phyloP scores from a whole-genome alignment of 2,113 vertebrate genomes.

The Pollachius pollachius region DNA sequence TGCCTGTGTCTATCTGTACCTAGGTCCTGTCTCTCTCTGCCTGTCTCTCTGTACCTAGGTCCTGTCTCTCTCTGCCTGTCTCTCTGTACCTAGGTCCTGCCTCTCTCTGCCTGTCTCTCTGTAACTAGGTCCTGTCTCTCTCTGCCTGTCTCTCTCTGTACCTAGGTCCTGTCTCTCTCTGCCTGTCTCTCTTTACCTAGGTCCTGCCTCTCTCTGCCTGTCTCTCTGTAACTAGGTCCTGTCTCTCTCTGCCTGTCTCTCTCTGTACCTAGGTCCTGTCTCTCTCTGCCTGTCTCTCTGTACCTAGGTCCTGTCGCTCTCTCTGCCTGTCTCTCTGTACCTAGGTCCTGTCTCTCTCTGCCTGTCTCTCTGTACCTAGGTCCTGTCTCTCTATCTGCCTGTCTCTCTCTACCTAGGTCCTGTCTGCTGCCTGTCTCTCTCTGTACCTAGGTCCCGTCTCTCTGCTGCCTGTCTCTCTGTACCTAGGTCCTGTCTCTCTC shows the following conservation, averaged over 20 bases:
- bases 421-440: slow-evolving; percentile 52
- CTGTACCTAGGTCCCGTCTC: too few species aligned
- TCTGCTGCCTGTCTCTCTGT: too few species aligned
- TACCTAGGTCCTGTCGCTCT: neutral
- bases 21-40: neutral
- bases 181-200: slow-evolving; percentile 71
- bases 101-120: neutral
- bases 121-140: slow-evolving; percentile 85
- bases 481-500: slow-evolving; percentile 87
- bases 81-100: slow-evolving; percentile 85
- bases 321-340: slow-evolving; percentile 51
- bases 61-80: slow-evolving; percentile 65
- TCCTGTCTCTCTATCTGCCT: neutral
- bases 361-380: too few species aligned
- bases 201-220: slow-evolving; percentile 72
- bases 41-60: slow-evolving; percentile 76
- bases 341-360: slow-evolving; percentile 80
- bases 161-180: neutral
- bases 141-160: slow-evolving; percentile 64
- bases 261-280: slow-evolving; percentile 85
- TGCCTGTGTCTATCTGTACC: too few species aligned
- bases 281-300: neutral
- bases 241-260: neutral
- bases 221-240: too few species aligned
- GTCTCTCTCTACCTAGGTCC: slow-evolving; percentile 80